Base-by-base conservation (phyloP, 2,113 vertebrate species). In the Spermophilus dauricus region DNA sequence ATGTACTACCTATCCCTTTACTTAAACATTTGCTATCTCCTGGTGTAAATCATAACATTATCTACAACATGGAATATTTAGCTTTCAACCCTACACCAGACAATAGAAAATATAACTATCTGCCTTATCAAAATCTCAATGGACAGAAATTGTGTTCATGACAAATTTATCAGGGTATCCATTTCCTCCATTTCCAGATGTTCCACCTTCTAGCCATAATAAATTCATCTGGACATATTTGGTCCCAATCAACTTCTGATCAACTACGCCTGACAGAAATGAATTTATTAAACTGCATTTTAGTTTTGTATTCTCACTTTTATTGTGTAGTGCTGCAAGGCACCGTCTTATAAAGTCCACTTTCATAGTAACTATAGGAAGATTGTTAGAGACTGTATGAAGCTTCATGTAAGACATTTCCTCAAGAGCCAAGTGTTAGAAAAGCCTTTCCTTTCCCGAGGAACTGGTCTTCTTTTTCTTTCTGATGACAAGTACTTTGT, bases 401-500 rank as follows among this genome's bases (percentile, higher is more conserved):
- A 91, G 70, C 63, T 69, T 58, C 51, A 67, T 48, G 3, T 14
- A 28, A 95, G 81, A 67, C 22, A 69, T 37, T 91, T 63, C 72
- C 70, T 96, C 37, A 95, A 80, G 67, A 95, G 81, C 53, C 77
- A 93, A 94, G 67, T 72, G n/a, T 88, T 80, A 85, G 86, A 70
- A 96, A 92, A 95, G 86, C 10, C 86, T 78, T 75, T 91, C 32
- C 32, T 86, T 95, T 65, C 53, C 91, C 17, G 9, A 90, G 89
- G 53, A 96, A 86, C 32, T 65, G 56, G 61, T 51, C n/a, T 30
- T 67, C 51, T 84, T 67, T 85, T 75, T 86, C 84, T 90, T 84
- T 89, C 82, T 95, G 82, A 91, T 89, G 72, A 70, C 18, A 81
- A 85, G 63, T 39, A 34, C 86, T 93, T 72, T 88, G 78, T 83